Base-by-base conservation (phyloP, 2,888 invertebrate species). In the Coleophora flavipennella region DNA sequence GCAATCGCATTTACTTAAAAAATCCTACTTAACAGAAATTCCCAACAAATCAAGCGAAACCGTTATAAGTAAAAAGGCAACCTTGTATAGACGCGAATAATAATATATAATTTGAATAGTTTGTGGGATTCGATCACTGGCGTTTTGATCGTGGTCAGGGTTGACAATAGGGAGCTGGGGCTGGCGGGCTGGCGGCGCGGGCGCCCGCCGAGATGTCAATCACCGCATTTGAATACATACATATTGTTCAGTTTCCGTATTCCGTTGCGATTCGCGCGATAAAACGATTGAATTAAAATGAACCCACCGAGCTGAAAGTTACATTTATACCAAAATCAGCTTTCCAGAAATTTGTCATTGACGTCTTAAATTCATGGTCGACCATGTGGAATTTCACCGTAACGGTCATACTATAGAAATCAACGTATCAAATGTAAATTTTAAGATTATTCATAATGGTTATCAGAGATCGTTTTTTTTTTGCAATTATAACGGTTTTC, bases 191-290 rank as follows among this genome's bases (percentile, higher is more conserved):
- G 59, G 62, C 54, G 53, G 48, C 50, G 43, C 40, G 77, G 81
- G 74, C 83, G 74, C 83, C 83, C 57, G 74, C 73, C 55, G 83
- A 72, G 79, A 79, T 80, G 83, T 83, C 83, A 83, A 83, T 83
- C 81, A 79, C 63, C 56, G 41, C 67, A 74, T 83, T 83, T 83
- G 74, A 83, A 83, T 81, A 79, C 27, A 69, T 33, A 64, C 56
- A 69, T 65, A 72, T 75, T 74, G 68, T 74, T 68, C 67, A 65
- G 62, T 73, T 69, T 69, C 64, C 72, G 61, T 58, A 72, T 75
- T 72, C 67, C 67, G 67, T 65, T 64, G 50, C 74, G 83, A 81
- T 81, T 67, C 45, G 51, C 71, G 52, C 71, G 81, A 81, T 81
- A 79, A 68, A 64, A 56, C 56, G 58, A 72, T 68, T 70, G 67